Conservation (phyloP, 2,888 invertebrate genomes). For the Cerastis leucographa region DNA sequence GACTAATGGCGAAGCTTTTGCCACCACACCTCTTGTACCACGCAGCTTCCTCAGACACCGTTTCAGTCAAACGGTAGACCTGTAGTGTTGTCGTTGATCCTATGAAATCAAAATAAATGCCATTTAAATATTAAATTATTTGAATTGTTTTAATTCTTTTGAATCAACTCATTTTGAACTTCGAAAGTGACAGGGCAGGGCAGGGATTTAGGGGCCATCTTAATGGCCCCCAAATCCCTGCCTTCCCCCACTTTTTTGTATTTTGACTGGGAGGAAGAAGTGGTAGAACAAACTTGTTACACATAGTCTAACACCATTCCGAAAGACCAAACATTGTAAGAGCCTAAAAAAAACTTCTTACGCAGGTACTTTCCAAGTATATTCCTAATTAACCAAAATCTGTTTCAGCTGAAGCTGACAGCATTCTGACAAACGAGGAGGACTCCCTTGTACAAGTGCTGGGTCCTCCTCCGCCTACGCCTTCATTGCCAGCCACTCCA, state of each 20-base stretch:
- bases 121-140: not conserved
- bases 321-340: not conserved
- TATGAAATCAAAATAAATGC: not conserved
- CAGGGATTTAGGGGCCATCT: too few relatives aligned
- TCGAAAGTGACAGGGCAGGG: not conserved
- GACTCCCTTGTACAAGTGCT: conserved; percentile 12
- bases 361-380: not conserved
- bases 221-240: not conserved
- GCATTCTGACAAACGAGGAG: conserved; percentile 15
- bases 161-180: not conserved
- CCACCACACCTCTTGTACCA: not conserved
- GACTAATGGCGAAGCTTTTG: not conserved
- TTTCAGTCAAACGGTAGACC: not conserved
- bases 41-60: not conserved
- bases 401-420: conserved; percentile 30
- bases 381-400: not conserved
- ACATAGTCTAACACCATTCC: not conserved
- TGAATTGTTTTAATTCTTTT: too few relatives aligned
- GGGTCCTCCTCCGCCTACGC: conserved; percentile 6
- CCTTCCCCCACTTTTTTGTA: not conserved
- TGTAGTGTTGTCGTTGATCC: not conserved
- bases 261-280: too few relatives aligned
- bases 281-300: too few relatives aligned
- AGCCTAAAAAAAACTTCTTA: not conserved
- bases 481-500: not conserved